Evolutionary conservation across 2,113 vertebrate species (phyloP).

Genomic region (Leuciscus idus): DNA sequence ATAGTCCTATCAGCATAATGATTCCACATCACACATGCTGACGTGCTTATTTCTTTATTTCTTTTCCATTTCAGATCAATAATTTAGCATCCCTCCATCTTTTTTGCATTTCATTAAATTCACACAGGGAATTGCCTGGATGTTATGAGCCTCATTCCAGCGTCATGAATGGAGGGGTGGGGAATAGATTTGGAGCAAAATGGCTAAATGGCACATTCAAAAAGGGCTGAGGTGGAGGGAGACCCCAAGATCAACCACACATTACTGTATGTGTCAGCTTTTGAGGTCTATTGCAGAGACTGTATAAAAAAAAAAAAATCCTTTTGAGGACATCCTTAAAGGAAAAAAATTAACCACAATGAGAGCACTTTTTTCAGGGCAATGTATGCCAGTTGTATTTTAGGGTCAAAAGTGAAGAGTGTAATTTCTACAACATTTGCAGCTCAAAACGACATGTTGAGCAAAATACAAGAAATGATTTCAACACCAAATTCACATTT

Average conservation of each 20-base stretch:
- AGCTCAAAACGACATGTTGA: background rate
- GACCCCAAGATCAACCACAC: background rate
- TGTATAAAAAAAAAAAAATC: too few relatives aligned
- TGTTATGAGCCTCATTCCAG: conserved; percentile 6
- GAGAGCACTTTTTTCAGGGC: background rate
- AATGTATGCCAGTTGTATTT: background rate
- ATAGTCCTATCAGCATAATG: conserved; percentile 45
- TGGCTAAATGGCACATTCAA: background rate
- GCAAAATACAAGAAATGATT: background rate
- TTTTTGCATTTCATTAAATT: conserved; percentile 43
- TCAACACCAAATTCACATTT: background rate
- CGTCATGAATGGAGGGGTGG: background rate
- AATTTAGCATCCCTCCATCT: conserved; percentile 32
- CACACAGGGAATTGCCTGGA: background rate
- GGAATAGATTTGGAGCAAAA: background rate
- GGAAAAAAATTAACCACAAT: background rate
- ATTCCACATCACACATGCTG: conserved; percentile 40
- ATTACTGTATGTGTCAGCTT: background rate
- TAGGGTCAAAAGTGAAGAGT: background rate
- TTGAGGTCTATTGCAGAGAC: background rate
- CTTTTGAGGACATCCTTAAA: too few relatives aligned
- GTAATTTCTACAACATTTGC: background rate
- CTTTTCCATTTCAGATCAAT: conserved; percentile 43
- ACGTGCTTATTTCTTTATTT: conserved; percentile 42
- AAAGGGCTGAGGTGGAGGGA: background rate